Evolutionary conservation across 2,888 invertebrate species (phyloP).

Genomic region (Noctua janthe): DNA sequence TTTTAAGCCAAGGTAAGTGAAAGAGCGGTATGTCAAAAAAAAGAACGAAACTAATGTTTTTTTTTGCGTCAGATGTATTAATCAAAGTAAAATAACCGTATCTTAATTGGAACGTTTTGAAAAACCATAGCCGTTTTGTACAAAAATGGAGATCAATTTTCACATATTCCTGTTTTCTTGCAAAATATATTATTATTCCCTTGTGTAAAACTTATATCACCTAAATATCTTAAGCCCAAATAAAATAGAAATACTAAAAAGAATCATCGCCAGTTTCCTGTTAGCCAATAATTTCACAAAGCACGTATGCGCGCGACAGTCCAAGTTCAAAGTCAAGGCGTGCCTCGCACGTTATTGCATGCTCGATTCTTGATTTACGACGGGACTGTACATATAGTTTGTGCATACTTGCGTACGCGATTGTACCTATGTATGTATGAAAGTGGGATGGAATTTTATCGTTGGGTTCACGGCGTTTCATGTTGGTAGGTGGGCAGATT

Average conservation of each 20-base stretch:
- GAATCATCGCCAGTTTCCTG: conserved; percentile 9
- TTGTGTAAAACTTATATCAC: not conserved
- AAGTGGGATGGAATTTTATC: conserved; percentile 58
- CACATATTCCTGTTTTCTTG: not conserved
- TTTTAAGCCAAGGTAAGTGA: not conserved
- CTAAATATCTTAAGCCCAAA: not conserved
- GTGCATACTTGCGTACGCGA: conserved; percentile 48
- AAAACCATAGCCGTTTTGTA: not conserved
- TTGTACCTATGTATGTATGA: conserved; percentile 41
- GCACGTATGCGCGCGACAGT: conserved; percentile 72
- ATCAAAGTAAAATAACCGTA: not conserved
- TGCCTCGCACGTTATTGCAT: conserved; percentile 74
- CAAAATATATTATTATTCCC: not conserved
- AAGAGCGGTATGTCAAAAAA: not conserved
- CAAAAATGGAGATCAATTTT: not conserved
- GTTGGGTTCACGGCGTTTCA: conserved; percentile 19
- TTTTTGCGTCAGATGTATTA: not conserved
- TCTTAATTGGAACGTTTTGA: not conserved
- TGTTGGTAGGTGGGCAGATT: conserved; percentile 4
- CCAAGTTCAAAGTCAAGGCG: conserved; percentile 85
- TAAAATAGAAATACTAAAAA: conserved; percentile 1
- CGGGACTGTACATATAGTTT: conserved; percentile 65
- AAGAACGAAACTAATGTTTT: not conserved
- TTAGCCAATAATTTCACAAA: conserved; percentile 38
- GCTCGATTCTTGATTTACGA: conserved; percentile 81